Base-by-base conservation (phyloP, 2,888 invertebrate species). In the Drosophila bunnanda region DNA sequence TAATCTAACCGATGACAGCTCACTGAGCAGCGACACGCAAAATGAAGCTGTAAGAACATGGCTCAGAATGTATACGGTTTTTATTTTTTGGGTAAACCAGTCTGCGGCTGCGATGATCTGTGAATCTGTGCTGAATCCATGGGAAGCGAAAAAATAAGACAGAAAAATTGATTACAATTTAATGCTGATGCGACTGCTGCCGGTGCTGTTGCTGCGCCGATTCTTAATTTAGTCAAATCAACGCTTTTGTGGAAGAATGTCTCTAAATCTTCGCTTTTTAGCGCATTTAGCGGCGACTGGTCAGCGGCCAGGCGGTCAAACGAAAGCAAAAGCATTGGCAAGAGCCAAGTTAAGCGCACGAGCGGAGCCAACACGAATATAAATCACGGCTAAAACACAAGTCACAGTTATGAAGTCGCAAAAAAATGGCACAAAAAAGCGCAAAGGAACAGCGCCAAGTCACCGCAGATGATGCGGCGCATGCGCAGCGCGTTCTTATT, bases 221-320 rank as follows among this genome's bases (percentile, higher is more conserved):
- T 46, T 46, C 75, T 80, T 78, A 82, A 88, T 88, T 85, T 88
- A 80, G 84, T 72, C 76, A 76, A 88, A 88, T 84, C 86, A 82
- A 78, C 83, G 73, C 78, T 75, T 81, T 84, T 84, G 77, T 78
- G 34, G 66, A 68, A 69, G 56, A 77, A 76, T 70, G 65, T 77
- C 67, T 73, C 78, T 74, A 67, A 79, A 79, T 79, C 71, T 82
- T 78, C 54, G 71, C 68, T 79, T 71, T 60, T 74, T 34, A 65
- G 46, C 80, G 75, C 78, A 79, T 82, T 86, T 57, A 55, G 56
- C 65, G 78, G 75, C 80, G 56, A 77, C 77, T 78, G 84, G 84
- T 77, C 81, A 76, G 56, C 56, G 38, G 50, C 39, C 32, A 22
- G 50, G 20, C 32, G 54, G 32, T 20, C 77, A 46, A 79, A 75